Conservation (phyloP, 37 sponge, comb jelly and placozoan species). For the Hormiphora californensis region DNA sequence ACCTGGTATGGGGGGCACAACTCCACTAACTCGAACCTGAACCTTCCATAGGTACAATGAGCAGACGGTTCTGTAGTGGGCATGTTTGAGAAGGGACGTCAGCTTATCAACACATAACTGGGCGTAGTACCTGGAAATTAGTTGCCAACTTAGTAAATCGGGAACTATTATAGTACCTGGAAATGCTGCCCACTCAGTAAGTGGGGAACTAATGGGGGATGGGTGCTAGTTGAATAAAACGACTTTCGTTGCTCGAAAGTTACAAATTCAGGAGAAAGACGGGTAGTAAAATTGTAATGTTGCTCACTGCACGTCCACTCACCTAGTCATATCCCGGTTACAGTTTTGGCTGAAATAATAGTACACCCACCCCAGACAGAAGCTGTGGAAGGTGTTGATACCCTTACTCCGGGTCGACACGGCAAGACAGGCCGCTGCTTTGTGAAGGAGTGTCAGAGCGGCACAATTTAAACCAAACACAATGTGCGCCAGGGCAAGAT, state of each 20-base stretch:
- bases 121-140: conserved; percentile 26
- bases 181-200: no score
- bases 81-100: neutral
- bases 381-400: neutral
- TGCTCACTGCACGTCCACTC: no score
- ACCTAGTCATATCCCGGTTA: no score
- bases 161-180: no score
- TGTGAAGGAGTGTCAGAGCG: neutral
- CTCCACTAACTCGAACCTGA: neutral
- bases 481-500: conserved; percentile 49
- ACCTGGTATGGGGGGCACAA: neutral
- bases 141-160: no score
- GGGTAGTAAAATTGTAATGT: no score
- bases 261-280: no score
- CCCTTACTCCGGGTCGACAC: neutral
- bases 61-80: conserved; percentile 43
- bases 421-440: neutral
- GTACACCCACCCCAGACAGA: conserved; percentile 20
- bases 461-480: conserved; percentile 33
- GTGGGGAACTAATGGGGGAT: no score
- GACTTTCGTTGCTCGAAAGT: no score
- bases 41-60: conserved; percentile 47
- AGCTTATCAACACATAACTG: neutral
- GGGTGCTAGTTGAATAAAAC: no score
- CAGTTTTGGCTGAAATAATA: conserved; percentile 27